These are phyloP conservation scores for Callipepla californica DNA, from an alignment of 2,113 vertebrate species.

Conservation along the genomic window DNA sequence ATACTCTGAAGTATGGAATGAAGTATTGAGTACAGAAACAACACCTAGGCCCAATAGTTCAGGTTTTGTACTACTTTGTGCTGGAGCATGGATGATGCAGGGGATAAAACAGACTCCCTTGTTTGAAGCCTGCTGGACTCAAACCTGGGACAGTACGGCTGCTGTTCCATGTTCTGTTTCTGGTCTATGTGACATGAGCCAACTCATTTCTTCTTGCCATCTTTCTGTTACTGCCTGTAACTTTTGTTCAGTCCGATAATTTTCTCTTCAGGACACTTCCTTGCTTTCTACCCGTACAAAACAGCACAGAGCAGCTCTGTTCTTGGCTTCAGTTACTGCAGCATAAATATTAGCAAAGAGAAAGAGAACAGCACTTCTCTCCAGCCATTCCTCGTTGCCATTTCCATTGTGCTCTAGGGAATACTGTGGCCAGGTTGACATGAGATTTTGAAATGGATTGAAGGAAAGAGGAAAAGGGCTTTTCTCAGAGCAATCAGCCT, in stretches of 20 bases:
- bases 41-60: neutral
- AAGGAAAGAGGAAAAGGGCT: neutral
- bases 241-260: neutral
- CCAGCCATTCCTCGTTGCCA: neutral
- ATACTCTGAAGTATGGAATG: neutral
- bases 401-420: neutral
- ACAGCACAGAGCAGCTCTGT: neutral
- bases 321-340: neutral
- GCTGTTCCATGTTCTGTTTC: fast-evolving
- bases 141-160: neutral
- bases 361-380: neutral
- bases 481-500: neutral
- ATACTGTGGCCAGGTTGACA: neutral
- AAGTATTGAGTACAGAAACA: neutral
- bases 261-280: neutral
- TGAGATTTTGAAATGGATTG: neutral
- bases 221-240: neutral
- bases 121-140: neutral
- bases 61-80: neutral
- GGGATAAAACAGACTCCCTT: fast-evolving
- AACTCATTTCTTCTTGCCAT: neutral
- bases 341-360: neutral
- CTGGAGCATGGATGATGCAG: neutral
- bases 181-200: neutral
- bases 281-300: neutral